Evolutionary conservation across 2,113 vertebrate genomes (phyloP).

Genomic region (Boleophthalmus pectinirostris): DNA sequence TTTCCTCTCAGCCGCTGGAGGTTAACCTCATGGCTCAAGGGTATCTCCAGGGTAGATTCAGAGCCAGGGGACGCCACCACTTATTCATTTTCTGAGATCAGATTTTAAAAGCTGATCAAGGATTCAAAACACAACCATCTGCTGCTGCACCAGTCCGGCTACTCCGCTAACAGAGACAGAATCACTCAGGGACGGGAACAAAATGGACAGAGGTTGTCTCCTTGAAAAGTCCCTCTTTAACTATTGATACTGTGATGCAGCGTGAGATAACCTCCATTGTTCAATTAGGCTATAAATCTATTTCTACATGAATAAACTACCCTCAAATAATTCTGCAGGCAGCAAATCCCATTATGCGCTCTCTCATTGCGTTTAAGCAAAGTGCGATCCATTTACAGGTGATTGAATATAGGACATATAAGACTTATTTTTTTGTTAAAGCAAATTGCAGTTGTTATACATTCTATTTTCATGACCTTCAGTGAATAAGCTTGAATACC

Average conservation of each 20-base stretch:
- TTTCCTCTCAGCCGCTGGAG: constrained; percentile 40
- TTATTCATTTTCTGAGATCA: constrained; percentile 31
- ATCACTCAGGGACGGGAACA: background rate
- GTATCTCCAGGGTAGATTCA: constrained; percentile 26
- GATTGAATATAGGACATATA: too few relatives aligned
- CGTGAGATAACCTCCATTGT: background rate
- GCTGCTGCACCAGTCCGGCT: constrained; percentile 4
- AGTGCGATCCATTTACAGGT: too few relatives aligned
- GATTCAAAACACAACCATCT: constrained; percentile 30
- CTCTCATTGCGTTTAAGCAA: too few relatives aligned
- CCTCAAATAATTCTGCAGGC: background rate
- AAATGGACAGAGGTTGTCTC: background rate
- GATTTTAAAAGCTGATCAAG: constrained; percentile 29
- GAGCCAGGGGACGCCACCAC: constrained; percentile 7
- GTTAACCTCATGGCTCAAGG: constrained; percentile 45
- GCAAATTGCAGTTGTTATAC: background rate
- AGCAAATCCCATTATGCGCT: too few relatives aligned
- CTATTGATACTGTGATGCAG: background rate
- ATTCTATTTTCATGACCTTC: background rate
- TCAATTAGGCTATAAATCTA: background rate
- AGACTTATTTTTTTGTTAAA: background rate
- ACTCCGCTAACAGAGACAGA: constrained; percentile 5
- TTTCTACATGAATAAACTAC: background rate
- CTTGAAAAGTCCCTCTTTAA: background rate
- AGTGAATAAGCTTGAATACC: too few relatives aligned